Conservation (phyloP, 2,113 vertebrate species). For the Ictidomys tridecemlineatus region DNA sequence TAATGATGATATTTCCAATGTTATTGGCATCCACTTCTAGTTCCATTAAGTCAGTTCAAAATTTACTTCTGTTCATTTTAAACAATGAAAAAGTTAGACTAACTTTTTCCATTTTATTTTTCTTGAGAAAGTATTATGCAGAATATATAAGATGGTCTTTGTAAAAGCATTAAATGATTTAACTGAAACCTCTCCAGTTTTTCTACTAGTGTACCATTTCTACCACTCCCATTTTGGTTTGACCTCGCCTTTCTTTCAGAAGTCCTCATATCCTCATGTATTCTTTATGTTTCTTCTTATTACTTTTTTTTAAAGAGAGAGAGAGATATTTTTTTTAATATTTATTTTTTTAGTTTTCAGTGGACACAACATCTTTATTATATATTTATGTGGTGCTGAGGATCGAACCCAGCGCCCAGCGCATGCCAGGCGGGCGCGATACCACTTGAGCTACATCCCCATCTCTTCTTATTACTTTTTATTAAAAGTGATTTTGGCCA, state of each 20-base stretch:
- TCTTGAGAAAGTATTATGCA: background rate
- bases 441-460: too few species aligned
- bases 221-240: rapidly evolving
- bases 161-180: background rate
- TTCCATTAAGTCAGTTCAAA: background rate
- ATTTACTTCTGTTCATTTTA: background rate
- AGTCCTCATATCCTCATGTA: background rate
- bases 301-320: background rate
- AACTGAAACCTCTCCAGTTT: background rate
- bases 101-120: background rate
- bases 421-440: rapidly evolving
- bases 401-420: too few species aligned
- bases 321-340: too few species aligned
- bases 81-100: background rate
- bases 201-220: rapidly evolving
- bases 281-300: background rate
- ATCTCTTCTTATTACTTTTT: too few species aligned
- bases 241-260: background rate
- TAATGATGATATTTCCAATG: background rate
- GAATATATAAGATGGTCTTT: background rate
- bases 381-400: too few species aligned
- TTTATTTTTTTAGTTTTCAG: too few species aligned
- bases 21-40: background rate
- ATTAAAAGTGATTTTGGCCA: too few species aligned
- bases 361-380: too few species aligned